phyloP scores from a whole-genome alignment of 2,888 invertebrate species.

The Drosophila cognata region DNA sequence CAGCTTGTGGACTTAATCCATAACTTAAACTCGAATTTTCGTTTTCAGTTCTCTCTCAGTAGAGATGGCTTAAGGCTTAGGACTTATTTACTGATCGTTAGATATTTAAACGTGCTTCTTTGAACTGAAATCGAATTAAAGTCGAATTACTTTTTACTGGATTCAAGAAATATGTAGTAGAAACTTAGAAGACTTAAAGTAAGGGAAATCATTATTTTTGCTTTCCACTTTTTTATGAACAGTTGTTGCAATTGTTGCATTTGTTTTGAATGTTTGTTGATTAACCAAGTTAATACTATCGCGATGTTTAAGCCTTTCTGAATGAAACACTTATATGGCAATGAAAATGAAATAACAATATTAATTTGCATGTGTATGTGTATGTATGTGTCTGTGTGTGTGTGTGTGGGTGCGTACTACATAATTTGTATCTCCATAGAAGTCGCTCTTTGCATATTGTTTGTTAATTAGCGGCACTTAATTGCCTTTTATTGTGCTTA shows the following conservation, averaged over 20 bases:
- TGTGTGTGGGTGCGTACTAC: background rate
- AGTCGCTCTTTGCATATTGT: conserved; percentile 52
- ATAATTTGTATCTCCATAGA: conserved; percentile 9
- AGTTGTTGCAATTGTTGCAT: background rate
- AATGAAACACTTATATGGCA: background rate
- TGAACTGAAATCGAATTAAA: background rate
- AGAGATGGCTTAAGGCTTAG: background rate
- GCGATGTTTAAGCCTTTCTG: background rate
- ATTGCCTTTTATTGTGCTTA: conserved; percentile 69
- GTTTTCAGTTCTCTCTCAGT: background rate
- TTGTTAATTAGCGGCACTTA: conserved; percentile 61
- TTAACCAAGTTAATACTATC: background rate
- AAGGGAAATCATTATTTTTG: background rate
- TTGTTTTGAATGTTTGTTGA: background rate
- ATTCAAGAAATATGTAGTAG: background rate
- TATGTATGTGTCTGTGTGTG: background rate
- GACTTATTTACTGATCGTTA: background rate
- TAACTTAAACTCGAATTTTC: background rate
- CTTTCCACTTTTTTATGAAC: background rate
- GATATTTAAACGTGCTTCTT: background rate
- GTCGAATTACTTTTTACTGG: background rate
- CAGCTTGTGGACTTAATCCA: background rate
- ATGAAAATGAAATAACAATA: background rate
- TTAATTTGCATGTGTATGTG: background rate
- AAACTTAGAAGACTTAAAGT: background rate